Base-by-base conservation (phyloP, 2,888 invertebrate species). In the Neuroscelio doddi region DNA sequence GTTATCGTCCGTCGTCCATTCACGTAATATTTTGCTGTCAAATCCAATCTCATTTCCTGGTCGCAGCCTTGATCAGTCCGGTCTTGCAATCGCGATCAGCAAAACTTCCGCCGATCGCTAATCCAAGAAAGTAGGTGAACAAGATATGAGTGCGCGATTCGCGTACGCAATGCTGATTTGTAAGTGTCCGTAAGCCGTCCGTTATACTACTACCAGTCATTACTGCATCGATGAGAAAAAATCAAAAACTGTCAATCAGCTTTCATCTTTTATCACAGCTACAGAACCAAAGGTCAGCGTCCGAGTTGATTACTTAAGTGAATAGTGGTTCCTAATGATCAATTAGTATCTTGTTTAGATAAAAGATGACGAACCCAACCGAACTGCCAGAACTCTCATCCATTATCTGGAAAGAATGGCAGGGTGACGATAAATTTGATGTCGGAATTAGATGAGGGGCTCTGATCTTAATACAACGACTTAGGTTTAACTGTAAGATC, bases 401-500 rank as follows among this genome's bases (percentile, higher is more conserved):
- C n/a, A n/a, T n/a, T n/a, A n/a, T n/a, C n/a, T n/a, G n/a, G n/a
- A n/a, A n/a, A n/a, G n/a, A n/a, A 27, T 39, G 27, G 27, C 51
- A 12, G 29, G 45, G n/a, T 26, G 24, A 14, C 10, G 8, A 21
- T 41, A 17, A 27, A 50, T 57, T 15, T n/a, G 34, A 55, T 66
- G 47, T 50, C 10, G 30, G 57, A 51, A 39, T 45, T 39, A 32
- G 49, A 51, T 26, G 44, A 61, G 59, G 59, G 57, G 29, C 17
- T 49, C 49, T 56, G 46, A n/a, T 61, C 53, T 69, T 53, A 64
- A 34, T 65, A 64, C 55, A 66, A 64, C 38, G 66, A 70, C 55
- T 69, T 69, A 71, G 49, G 53, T 38, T 64, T 71, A 70, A 64
- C 57, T 68, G 68, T 72, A 61, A 68, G n/a, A n/a, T n/a, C n/a